Percentiles rank a stretch among this genome's conserved stretches.
Conservation (phyloP, 2,797 vertebrate species). For the Buceros bicornis region DNA sequence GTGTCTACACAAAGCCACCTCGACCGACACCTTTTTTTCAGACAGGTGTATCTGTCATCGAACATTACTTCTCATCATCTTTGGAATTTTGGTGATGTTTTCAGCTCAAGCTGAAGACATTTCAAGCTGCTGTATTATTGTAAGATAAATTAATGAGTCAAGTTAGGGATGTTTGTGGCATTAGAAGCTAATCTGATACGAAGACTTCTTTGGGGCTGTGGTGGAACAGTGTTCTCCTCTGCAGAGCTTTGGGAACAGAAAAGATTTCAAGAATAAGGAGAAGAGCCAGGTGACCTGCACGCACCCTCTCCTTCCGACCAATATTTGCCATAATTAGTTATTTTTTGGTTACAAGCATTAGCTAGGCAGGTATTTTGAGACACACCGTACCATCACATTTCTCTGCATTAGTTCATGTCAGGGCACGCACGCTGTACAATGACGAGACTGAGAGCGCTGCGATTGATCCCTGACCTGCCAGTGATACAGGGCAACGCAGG, state of each 20-base stretch:
- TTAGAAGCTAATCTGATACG: background rate
- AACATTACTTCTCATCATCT: background rate
- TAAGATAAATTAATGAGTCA: background rate
- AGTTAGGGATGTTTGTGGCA: background rate
- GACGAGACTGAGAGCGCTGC: background rate
- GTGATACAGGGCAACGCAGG: background rate
- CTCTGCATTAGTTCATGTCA: background rate
- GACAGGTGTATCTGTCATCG: background rate
- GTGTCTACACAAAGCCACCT: background rate
- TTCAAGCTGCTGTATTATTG: background rate
- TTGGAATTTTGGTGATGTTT: background rate
- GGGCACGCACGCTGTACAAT: background rate
- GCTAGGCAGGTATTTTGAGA: background rate
- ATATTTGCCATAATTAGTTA: background rate
- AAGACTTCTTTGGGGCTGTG: background rate
- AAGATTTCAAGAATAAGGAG: background rate
- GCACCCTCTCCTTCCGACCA: background rate
- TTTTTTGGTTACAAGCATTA: background rate
- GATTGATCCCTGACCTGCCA: background rate
- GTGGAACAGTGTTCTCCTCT: background rate
- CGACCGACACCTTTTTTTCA: background rate
- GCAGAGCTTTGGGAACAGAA: background rate
- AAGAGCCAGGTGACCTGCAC: background rate
- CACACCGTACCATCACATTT: background rate
- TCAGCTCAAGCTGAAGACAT: background rate